Conservation (phyloP, 2,113 vertebrate species). For the Turdus rufiventris region DNA sequence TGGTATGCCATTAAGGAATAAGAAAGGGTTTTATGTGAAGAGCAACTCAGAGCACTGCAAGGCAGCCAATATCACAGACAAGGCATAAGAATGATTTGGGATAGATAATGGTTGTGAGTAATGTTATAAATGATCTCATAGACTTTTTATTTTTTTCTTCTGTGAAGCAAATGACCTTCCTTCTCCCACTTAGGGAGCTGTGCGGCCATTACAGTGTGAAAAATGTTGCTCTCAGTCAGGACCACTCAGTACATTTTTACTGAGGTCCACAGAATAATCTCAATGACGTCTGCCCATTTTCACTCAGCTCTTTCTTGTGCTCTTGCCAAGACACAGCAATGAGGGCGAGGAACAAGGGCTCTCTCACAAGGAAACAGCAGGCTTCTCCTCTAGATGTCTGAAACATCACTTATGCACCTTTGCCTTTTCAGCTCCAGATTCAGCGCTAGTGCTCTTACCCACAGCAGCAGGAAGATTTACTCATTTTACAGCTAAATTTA, state of each 20-base stretch:
- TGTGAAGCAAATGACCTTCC: slow-evolving; percentile 60
- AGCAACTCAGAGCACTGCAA: slow-evolving; percentile 35
- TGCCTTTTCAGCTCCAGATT: not conserved
- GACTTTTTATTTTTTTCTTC: not conserved
- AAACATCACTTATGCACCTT: not conserved
- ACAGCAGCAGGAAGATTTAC: not conserved
- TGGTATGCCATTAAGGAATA: slow-evolving; percentile 58
- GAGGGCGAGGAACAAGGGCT: not conserved
- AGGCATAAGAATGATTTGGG: slow-evolving; percentile 58
- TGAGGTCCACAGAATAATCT: slow-evolving; percentile 24
- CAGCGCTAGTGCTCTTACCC: accelerated
- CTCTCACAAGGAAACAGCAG: not conserved
- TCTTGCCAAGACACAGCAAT: not conserved
- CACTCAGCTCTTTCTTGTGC: not conserved
- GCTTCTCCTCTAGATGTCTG: not conserved
- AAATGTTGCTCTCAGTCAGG: slow-evolving; percentile 36
- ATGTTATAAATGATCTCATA: slow-evolving; percentile 66
- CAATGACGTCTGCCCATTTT: slow-evolving; percentile 29
- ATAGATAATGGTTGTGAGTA: slow-evolving; percentile 65
- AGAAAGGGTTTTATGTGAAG: slow-evolving; percentile 48
- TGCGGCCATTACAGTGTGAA: slow-evolving; percentile 43
- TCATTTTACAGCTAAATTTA: not conserved
- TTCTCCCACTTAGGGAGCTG: slow-evolving; percentile 24
- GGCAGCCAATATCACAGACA: slow-evolving; percentile 55
- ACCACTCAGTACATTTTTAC: slow-evolving; percentile 25